These are phyloP conservation scores for Encarsia formosa DNA, from an alignment of 2,888 invertebrate genomes.

Conservation along the genomic window DNA sequence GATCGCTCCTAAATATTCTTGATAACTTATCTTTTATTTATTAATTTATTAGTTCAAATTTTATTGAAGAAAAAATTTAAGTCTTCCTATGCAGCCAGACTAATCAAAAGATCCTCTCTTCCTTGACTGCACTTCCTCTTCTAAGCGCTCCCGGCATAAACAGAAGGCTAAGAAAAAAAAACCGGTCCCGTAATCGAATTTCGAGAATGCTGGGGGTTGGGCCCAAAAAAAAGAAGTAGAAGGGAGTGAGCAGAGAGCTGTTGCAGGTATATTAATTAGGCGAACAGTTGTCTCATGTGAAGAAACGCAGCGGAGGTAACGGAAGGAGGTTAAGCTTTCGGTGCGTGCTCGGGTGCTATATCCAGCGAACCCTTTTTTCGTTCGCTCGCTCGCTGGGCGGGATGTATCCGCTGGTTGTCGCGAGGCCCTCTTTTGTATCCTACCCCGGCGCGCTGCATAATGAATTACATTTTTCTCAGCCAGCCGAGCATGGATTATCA, in stretches of 20 bases:
- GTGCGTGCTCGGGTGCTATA: slow-evolving; percentile 32
- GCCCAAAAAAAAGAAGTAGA: too few species aligned
- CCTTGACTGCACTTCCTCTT: too few species aligned
- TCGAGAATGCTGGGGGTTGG: too few species aligned
- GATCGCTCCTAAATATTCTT: background rate
- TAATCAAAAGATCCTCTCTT: too few species aligned
- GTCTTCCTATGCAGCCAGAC: too few species aligned
- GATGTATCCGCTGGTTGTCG: slow-evolving; percentile 34
- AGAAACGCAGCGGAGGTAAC: slow-evolving; percentile 8
- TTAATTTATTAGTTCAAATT: too few species aligned
- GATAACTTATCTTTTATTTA: too few species aligned
- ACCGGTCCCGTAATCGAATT: too few species aligned
- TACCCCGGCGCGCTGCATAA: slow-evolving; percentile 35
- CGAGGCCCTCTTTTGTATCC: slow-evolving; percentile 34
- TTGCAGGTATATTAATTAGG: slow-evolving; percentile 25
- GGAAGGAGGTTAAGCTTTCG: slow-evolving; percentile 38
- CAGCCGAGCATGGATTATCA: slow-evolving; percentile 51
- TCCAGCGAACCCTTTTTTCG: slow-evolving; percentile 37
- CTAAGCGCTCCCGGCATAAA: too few species aligned
- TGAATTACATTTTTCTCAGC: slow-evolving; percentile 51
- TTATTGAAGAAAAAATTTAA: too few species aligned
- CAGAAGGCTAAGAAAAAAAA: too few species aligned
- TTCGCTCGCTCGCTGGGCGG: slow-evolving; percentile 41
- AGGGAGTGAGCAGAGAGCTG: too few species aligned
- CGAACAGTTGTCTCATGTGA: slow-evolving; percentile 25